Evolutionary conservation across 2,797 vertebrate species (phyloP).

Genomic region (Muraenolepis orangiensis): DNA sequence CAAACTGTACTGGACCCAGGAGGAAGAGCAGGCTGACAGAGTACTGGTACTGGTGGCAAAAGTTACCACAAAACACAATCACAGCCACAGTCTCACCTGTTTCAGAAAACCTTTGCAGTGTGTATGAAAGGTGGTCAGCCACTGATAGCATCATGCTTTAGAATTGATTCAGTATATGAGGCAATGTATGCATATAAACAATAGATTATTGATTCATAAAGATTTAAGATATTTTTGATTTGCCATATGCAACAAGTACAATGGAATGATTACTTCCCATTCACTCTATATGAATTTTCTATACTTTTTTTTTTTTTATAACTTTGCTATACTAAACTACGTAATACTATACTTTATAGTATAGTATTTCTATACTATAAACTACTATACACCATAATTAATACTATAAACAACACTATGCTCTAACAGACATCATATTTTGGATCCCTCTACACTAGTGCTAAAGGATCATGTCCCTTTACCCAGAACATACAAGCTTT

Average conservation of each 20-base stretch:
- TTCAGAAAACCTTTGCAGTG: not conserved
- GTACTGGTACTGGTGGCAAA: not conserved
- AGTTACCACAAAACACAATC: not conserved
- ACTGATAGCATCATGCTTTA: not conserved
- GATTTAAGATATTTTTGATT: too few relatives aligned
- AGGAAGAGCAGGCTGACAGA: not conserved
- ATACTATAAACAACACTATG: too few relatives aligned
- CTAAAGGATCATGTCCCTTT: not conserved
- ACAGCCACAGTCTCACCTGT: not conserved
- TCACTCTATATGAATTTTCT: too few relatives aligned
- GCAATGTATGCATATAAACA: not conserved
- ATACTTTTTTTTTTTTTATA: too few relatives aligned
- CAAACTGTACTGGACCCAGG: not conserved
- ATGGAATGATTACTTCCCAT: too few relatives aligned
- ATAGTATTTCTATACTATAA: too few relatives aligned
- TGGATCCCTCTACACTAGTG: not conserved
- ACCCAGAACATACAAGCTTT: not conserved
- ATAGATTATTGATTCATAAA: not conserved
- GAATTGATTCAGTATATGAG: not conserved
- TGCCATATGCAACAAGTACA: too few relatives aligned
- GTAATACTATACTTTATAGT: too few relatives aligned
- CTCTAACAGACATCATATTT: not conserved
- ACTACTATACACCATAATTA: too few relatives aligned
- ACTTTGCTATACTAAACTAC: too few relatives aligned
- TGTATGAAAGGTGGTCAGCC: not conserved